A percentile compares a stretch with the other conserved stretches of the same genome.
Conservation (phyloP, 2,113 vertebrate genomes). For the Piprites chloris region DNA sequence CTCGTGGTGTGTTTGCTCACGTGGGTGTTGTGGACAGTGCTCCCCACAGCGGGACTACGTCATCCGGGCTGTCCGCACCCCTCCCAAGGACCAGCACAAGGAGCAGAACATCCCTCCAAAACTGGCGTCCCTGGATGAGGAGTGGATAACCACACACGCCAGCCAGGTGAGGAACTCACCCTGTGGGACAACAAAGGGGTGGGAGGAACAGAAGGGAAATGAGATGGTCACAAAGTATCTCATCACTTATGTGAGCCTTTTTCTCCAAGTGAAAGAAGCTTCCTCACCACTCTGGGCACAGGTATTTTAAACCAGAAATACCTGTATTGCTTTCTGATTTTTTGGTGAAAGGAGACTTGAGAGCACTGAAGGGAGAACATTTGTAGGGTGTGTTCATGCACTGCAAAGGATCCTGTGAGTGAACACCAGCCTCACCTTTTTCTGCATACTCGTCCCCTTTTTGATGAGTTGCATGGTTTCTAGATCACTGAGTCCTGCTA, state of each 20-base stretch:
- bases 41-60: conserved; percentile 86
- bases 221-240: background rate
- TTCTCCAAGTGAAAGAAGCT: background rate
- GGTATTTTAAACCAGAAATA: background rate
- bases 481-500: background rate
- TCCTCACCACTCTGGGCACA: rapidly evolving
- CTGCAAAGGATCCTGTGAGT: background rate
- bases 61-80: conserved; percentile 81
- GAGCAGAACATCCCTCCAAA: conserved; percentile 11
- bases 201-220: background rate
- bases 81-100: conserved; percentile 74
- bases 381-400: background rate
- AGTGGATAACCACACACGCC: conserved; percentile 87
- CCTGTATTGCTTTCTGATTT: background rate
- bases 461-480: background rate
- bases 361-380: background rate
- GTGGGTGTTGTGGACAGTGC: conserved; percentile 70
- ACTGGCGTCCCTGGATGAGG: conserved; percentile 72
- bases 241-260: background rate
- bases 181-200: background rate
- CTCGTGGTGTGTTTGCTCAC: background rate
- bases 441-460: background rate
- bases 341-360: background rate
- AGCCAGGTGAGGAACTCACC: conserved; percentile 77
- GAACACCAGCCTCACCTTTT: background rate